Conservation (phyloP, 1,140 invertebrate species). For the Drosophila lacertosa region DNA sequence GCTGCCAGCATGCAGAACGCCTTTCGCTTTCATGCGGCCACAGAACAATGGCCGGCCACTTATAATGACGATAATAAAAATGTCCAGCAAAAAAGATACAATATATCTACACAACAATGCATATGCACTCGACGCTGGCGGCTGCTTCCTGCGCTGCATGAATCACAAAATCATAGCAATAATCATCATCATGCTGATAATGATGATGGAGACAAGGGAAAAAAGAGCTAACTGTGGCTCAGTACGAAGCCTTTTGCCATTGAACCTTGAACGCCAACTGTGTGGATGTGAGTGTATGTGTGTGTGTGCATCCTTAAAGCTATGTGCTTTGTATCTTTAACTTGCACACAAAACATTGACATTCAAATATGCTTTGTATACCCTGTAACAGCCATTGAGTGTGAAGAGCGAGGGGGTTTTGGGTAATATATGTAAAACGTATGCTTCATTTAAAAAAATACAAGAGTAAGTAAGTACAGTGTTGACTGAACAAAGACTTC, state of each 20-base stretch:
- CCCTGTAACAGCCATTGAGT: too few relatives aligned
- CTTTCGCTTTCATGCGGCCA: constrained; percentile 64
- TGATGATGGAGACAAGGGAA: constrained; percentile 11
- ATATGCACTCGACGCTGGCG: background rate
- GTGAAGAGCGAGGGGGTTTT: too few relatives aligned
- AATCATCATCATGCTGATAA: constrained; percentile 6
- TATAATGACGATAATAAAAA: constrained; percentile 36
- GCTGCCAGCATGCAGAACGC: constrained; percentile 40
- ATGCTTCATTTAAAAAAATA: too few relatives aligned
- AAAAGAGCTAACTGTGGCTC: too few relatives aligned
- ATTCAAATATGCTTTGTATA: constrained; percentile 60
- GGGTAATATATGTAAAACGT: too few relatives aligned
- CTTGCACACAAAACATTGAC: constrained; percentile 60
- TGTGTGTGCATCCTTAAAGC: constrained; percentile 26
- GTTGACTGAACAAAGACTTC: too few relatives aligned
- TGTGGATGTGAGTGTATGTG: background rate
- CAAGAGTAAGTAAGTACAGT: too few relatives aligned
- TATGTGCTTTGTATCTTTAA: constrained; percentile 20
- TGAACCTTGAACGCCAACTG: constrained; percentile 54
- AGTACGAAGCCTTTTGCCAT: background rate
- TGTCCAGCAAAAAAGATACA: constrained; percentile 58
- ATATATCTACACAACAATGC: constrained; percentile 17
- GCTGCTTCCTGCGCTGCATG: constrained; percentile 27
- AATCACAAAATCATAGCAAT: constrained; percentile 22
- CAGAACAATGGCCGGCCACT: constrained; percentile 30